Evolutionary conservation across 92 coral and sea anemone species (phyloP), one percentile per base, ranked within the genome.

Genomic region (Epizoanthus rinbou): DNA sequence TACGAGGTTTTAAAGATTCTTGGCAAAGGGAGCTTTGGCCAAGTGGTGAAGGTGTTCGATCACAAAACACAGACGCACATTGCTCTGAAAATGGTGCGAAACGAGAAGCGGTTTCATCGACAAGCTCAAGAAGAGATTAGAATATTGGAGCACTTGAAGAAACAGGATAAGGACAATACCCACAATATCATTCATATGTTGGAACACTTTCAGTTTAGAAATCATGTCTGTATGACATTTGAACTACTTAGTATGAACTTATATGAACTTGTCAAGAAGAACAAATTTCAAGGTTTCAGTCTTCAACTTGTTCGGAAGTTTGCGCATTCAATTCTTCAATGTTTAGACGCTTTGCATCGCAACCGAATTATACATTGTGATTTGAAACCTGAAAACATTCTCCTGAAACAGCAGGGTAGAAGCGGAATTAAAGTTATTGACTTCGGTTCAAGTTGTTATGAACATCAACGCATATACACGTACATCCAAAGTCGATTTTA

Each of bases 21-120:
- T 21, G 99, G 99, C 15, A 96, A 96, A 74, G 99, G 99, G 57
- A 96, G 99, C 91, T 96, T 96, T 76, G 99, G 99, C 19, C 99
- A 96, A 71, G 99, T 96, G 18, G 99, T 96, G 45, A 96, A 96
- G 73, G 99, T 95, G 37, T 94, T 88, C 79, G 99, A 96, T 92
- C 98, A 96, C 84, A 96, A 96, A 75, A 96, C 98, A 14, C 98
- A 96, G 11, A 94, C 94, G 0, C 93, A 96, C 73, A 88, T 96
- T 3, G 99, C 99, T 72, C 78, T 96, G 74, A 96, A 96, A 90
- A 96, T 96, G 99, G 99, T 96, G n/a, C 97, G 99, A 18, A 96
- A 96, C 84, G 99, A 96, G 73, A 96, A 96, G 84, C 94, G 99
- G 18, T 96, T 96, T 76, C 99, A 96, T 66, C 87, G 99, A 17